A percentile compares a stretch with the other conserved stretches of the same genome.
Conservation (phyloP, 2,113 vertebrate genomes). For the Dipodomys ordii region DNA sequence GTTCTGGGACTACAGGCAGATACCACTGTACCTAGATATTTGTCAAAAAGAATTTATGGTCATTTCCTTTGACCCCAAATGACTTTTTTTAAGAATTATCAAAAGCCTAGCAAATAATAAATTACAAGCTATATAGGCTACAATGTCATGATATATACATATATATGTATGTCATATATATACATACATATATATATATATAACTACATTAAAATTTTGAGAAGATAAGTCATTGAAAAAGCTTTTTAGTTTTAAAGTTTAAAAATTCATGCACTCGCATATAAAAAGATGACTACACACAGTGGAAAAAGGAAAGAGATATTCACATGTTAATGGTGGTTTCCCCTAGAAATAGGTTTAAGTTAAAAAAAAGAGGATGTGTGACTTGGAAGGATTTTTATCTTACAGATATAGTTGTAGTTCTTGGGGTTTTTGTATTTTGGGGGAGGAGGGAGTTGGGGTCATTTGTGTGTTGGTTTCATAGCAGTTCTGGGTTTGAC, state of each 20-base stretch:
- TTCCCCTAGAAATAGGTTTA: neutral
- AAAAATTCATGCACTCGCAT: neutral
- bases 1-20: no score
- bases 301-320: neutral
- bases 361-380: neutral
- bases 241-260: neutral
- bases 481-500: neutral
- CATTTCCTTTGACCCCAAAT: neutral
- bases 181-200: no score
- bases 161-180: no score
- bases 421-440: no score
- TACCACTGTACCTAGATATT: no score
- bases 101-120: neutral
- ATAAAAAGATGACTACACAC: neutral
- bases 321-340: neutral
- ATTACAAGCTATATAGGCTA: neutral
- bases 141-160: no score
- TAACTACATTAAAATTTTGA: neutral
- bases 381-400: neutral
- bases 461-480: neutral
- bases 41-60: neutral
- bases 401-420: neutral
- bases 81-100: neutral
- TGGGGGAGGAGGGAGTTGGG: no score
- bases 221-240: neutral